Base-by-base conservation (phyloP, 2,888 invertebrate species). In the Taphrorychus bicolor region DNA sequence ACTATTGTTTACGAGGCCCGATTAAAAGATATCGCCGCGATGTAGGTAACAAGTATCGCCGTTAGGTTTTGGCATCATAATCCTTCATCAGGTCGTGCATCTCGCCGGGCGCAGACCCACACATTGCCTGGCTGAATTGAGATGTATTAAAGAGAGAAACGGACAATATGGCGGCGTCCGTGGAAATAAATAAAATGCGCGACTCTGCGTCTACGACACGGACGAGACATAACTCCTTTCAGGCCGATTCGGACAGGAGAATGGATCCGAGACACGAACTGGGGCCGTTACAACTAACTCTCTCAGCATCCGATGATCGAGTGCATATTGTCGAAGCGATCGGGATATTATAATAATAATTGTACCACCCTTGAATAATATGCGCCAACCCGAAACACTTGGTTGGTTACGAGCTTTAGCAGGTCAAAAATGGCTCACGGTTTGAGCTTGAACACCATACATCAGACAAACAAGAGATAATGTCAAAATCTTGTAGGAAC, bases 221-320 rank as follows among this genome's bases (percentile, higher is more conserved):
- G 74, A 73, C 62, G 75, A 77, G 79, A 80, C 79, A 79, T 81
- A 81, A 80, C 77, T 80, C 75, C 75, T 77, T 72, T 72, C 75
- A 72, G 75, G 73, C 72, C 77, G 72, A 68, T 73, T 73, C 71
- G 74, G 80, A 79, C 79, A 79, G 79, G 72, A 79, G 79, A 80
- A 80, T 80, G 78, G 80, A 75, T 76, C 75, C 72, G 72, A 75
- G 76, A 77, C 80, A 80, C 80, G 80, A 80, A 76, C 75, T 74
- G 72, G 73, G 73, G 70, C 75, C 22, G 17, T 19, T n/a, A 21
- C 51, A 51, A 51, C 24, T 75, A 76, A 76, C 76, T 73, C 75
- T 76, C 71, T 73, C 59, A 71, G 66, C 69, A 69, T 71, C 72
- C 73, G 72, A 76, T 76, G 75, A 77, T 77, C 72, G 66, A 77